Conservation (phyloP, 2,888 invertebrate species). For the Orthosia cruda region DNA sequence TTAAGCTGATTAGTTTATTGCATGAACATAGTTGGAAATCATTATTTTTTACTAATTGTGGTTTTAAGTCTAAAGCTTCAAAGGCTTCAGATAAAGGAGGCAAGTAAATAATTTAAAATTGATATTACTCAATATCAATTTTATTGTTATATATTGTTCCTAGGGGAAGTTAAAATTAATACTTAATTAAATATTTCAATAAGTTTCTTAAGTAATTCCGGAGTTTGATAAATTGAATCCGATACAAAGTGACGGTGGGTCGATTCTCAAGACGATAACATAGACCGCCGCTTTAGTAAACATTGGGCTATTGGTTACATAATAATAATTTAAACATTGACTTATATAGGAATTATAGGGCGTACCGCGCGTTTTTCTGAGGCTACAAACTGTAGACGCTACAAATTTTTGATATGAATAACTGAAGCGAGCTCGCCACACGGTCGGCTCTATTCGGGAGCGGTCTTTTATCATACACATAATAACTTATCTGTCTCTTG, state of each 20-base stretch:
- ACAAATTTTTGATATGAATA: too few relatives aligned
- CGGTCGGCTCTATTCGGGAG: too few relatives aligned
- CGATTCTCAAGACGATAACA: conserved; percentile 36
- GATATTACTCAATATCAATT: too few relatives aligned
- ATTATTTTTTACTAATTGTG: not conserved
- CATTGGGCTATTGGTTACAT: not conserved
- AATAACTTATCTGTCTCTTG: too few relatives aligned
- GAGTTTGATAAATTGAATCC: conserved; percentile 56
- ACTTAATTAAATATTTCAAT: conserved; percentile 65
- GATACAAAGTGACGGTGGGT: conserved; percentile 36
- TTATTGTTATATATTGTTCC: not conserved
- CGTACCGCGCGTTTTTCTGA: too few relatives aligned
- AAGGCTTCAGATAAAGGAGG: conserved; percentile 10
- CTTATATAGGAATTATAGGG: too few relatives aligned
- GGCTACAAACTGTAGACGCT: too few relatives aligned
- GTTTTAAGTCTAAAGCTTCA: not conserved
- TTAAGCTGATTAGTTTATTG: not conserved
- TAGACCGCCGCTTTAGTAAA: conserved; percentile 7
- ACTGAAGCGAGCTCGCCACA: too few relatives aligned
- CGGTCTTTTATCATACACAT: too few relatives aligned
- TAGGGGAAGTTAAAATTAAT: conserved; percentile 44
- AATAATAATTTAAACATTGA: too few relatives aligned
- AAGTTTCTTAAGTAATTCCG: conserved; percentile 56
- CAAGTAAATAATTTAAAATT: conserved; percentile 6
- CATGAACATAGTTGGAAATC: not conserved